These are phyloP conservation scores for Pedionomus torquatus DNA, from an alignment of 2,113 vertebrate genomes.

Conservation along the genomic window DNA sequence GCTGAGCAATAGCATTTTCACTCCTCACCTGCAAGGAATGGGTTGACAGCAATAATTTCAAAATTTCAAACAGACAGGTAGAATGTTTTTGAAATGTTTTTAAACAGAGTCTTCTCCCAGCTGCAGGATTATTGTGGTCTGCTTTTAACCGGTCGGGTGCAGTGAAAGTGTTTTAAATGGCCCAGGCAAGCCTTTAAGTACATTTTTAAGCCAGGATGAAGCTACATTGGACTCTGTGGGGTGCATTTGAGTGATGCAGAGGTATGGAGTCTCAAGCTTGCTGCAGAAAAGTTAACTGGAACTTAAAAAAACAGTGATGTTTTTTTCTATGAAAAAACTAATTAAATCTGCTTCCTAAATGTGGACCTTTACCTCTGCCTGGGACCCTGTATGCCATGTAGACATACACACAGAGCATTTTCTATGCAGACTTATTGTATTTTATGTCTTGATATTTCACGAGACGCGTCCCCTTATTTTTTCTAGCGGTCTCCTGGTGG, in stretches of 20 bases:
- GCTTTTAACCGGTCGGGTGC: neutral
- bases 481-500: neutral
- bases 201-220: neutral
- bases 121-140: neutral
- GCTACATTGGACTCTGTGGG: fast-evolving
- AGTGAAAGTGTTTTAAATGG: neutral
- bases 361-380: neutral
- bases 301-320: no score
- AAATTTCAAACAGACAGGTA: neutral
- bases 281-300: neutral
- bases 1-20: neutral
- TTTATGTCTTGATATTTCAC: neutral
- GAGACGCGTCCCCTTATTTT: fast-evolving
- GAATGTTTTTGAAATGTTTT: neutral
- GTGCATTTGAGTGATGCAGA: neutral
- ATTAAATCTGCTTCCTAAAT: neutral
- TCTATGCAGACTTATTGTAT: neutral
- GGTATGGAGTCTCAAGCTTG: neutral
- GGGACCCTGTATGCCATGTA: neutral
- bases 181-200: neutral
- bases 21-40: neutral
- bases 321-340: neutral
- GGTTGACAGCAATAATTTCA: neutral
- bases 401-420: neutral
- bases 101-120: neutral